A percentile compares a stretch with the other conserved stretches of the same genome.
These are phyloP conservation scores for Ramphastos sulfuratus DNA, from an alignment of 2,113 vertebrate genomes.

Conservation along the genomic window DNA sequence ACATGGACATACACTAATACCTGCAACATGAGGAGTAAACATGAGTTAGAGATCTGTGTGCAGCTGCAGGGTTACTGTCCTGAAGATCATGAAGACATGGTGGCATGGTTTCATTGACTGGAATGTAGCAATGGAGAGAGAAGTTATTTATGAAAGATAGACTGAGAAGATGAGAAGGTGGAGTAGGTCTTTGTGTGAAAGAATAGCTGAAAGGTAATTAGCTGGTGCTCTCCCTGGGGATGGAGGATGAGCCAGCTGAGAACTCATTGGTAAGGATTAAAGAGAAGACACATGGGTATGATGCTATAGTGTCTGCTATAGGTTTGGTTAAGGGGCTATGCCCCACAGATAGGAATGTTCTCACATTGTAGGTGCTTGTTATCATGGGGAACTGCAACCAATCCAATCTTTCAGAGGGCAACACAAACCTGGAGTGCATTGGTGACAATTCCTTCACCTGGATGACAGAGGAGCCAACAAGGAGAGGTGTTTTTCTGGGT, in stretches of 20 bases:
- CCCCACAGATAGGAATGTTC: background rate
- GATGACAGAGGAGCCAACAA: background rate
- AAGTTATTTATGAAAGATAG: background rate
- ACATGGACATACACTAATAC: accelerated
- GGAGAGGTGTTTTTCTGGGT: background rate
- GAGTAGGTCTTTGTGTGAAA: background rate
- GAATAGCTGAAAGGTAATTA: background rate
- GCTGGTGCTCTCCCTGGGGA: no score
- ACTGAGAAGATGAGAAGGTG: background rate
- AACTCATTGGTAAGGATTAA: background rate
- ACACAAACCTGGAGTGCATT: accelerated
- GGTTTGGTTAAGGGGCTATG: no score
- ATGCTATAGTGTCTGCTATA: background rate
- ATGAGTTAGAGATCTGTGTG: background rate
- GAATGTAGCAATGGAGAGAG: background rate
- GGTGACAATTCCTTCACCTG: background rate
- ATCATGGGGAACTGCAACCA: background rate
- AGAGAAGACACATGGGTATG: background rate
- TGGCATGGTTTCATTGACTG: background rate
- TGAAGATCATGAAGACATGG: background rate
- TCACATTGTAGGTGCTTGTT: background rate
- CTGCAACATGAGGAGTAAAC: background rate
- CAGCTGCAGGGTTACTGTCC: background rate
- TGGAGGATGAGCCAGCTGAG: background rate
- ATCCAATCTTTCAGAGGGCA: no score